Conservation (phyloP, 2,888 invertebrate species). For the Saturnia japonica region DNA sequence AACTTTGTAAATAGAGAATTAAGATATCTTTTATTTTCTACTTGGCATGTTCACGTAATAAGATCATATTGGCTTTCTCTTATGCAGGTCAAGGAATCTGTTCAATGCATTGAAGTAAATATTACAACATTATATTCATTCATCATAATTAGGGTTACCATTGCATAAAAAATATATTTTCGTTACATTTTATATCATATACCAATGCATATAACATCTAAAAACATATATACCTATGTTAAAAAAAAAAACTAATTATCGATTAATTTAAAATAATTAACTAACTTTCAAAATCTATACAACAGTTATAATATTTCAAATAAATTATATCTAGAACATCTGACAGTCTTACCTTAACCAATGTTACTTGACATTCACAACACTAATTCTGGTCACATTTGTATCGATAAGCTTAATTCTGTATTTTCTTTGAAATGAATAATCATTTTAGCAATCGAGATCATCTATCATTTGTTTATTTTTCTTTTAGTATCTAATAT, state of each 20-base stretch:
- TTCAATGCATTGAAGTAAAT: neutral
- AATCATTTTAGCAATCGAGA: neutral
- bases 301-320: constrained; percentile 31
- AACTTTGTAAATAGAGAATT: too few species aligned
- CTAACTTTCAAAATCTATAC: constrained; percentile 31
- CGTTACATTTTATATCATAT: constrained; percentile 4
- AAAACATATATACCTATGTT: neutral
- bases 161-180: neutral
- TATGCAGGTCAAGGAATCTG: too few species aligned
- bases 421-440: neutral
- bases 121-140: neutral
- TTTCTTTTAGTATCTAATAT: neutral
- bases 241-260: neutral
- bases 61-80: too few species aligned
- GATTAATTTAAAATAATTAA: neutral
- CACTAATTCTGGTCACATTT: constrained; percentile 34
- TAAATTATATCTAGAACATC: constrained; percentile 64
- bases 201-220: neutral
- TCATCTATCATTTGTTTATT: neutral
- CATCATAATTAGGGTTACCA: neutral
- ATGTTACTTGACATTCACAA: constrained; percentile 66
- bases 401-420: neutral
- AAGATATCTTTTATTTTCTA: too few species aligned
- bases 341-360: constrained; percentile 64
- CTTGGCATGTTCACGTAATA: too few species aligned